Evolutionary conservation across 2,113 vertebrate species (phyloP).

Genomic region (Sitta europaea): DNA sequence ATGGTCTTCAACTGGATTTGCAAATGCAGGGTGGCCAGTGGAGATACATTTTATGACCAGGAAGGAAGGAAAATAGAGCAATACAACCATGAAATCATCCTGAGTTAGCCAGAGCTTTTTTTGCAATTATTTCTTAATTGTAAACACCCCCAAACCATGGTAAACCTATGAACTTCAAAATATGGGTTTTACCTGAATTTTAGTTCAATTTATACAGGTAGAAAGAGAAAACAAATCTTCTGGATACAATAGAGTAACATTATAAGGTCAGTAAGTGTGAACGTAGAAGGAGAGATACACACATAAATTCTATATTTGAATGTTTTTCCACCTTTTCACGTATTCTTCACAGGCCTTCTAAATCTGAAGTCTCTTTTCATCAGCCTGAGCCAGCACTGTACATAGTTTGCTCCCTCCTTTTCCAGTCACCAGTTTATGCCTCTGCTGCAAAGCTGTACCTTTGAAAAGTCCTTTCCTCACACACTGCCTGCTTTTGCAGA

Average conservation of each 20-base stretch:
- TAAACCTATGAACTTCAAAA: background rate
- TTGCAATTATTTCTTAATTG: background rate
- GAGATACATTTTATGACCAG: background rate
- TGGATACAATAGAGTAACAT: background rate
- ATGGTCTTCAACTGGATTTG: background rate
- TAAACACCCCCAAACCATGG: background rate
- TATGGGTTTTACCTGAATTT: background rate
- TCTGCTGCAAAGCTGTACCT: background rate
- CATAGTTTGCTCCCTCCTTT: background rate
- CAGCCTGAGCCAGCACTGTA: background rate
- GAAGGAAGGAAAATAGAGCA: background rate
- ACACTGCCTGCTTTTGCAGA: background rate
- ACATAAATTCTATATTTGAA: background rate
- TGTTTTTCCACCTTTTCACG: background rate
- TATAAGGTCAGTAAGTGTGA: background rate
- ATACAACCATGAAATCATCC: background rate
- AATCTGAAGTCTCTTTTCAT: background rate
- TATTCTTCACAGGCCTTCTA: background rate
- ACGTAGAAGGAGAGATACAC: background rate
- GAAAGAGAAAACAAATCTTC: background rate
- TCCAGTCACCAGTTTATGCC: background rate
- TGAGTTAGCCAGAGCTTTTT: background rate
- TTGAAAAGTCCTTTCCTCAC: background rate
- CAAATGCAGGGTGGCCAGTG: background rate
- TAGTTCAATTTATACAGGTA: background rate